phyloP scores from a whole-genome alignment of 2,113 vertebrate species.

The Labrus mixtus region DNA sequence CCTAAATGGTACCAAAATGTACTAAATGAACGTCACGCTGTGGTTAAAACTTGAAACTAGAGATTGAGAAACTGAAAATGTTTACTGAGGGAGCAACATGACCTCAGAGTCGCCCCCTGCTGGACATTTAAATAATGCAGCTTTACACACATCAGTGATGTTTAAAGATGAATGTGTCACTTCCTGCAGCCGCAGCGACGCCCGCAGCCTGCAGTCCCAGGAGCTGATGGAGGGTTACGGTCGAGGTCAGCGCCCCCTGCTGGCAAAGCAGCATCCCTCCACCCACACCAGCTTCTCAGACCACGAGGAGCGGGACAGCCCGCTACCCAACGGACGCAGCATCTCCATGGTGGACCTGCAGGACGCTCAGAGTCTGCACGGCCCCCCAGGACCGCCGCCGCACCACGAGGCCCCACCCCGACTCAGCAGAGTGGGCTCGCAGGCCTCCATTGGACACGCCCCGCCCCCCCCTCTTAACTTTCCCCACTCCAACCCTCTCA shows the following conservation, averaged over 20 bases:
- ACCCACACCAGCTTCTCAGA: conserved; percentile 88
- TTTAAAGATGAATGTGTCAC: not conserved
- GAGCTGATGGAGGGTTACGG: conserved; percentile 84
- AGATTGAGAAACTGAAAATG: too few species aligned
- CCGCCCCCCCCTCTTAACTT: conserved; percentile 15
- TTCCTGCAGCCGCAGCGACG: conserved; percentile 81
- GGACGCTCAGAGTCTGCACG: conserved; percentile 82
- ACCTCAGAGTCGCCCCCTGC: too few species aligned
- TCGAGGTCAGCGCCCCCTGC: conserved; percentile 85
- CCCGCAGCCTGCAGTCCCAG: conserved; percentile 86
- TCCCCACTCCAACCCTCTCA: conserved; percentile 52
- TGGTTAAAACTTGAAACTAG: too few species aligned
- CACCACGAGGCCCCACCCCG: conserved; percentile 86
- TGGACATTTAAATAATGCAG: too few species aligned
- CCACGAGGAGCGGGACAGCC: conserved; percentile 86
- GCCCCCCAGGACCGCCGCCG: conserved; percentile 64
- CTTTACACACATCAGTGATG: not conserved
- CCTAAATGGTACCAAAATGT: too few species aligned
- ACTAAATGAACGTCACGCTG: too few species aligned
- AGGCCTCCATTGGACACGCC: conserved; percentile 84
- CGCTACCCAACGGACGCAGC: conserved; percentile 90
- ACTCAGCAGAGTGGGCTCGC: conserved; percentile 86
- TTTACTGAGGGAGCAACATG: too few species aligned
- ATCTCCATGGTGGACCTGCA: conserved; percentile 96
- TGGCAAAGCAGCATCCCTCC: conserved; percentile 88